These are phyloP conservation scores for Gymnothorax reevesii DNA, from an alignment of 2,797 vertebrate species.

Conservation along the genomic window DNA sequence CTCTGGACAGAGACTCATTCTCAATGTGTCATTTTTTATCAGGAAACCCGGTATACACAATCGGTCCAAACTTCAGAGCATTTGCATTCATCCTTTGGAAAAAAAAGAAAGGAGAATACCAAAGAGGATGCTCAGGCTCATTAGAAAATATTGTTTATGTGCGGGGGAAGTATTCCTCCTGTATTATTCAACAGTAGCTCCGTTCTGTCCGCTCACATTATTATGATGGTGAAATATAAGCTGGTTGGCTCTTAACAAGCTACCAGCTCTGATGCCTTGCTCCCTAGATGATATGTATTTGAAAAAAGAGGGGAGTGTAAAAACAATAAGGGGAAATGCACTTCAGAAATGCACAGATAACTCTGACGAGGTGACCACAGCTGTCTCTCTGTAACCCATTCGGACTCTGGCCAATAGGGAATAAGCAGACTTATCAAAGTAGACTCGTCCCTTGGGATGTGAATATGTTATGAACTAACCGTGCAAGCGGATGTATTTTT, in stretches of 20 bases:
- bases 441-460: constrained; percentile 24
- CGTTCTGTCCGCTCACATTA: not conserved
- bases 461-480: constrained; percentile 33
- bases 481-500: constrained; percentile 46
- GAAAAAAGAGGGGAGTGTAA: constrained; percentile 9
- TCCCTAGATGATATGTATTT: constrained; percentile 25
- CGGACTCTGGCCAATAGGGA: constrained; percentile 1
- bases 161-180: constrained; percentile 16
- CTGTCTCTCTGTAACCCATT: not conserved
- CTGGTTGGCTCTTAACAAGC: not conserved
- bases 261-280: constrained; percentile 10
- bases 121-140: constrained; percentile 24
- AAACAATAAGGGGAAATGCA: not conserved
- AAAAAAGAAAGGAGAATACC: not conserved
- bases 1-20: not conserved
- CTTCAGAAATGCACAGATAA: not conserved
- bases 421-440: constrained; percentile 20
- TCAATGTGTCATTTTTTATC: not conserved
- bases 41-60: not conserved
- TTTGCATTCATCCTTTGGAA: not conserved
- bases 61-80: constrained; percentile 6
- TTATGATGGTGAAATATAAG: constrained; percentile 21
- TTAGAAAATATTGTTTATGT: constrained; percentile 25
- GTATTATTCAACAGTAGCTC: constrained; percentile 25
- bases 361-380: not conserved